Evolutionary conservation across 2,797 vertebrate genomes (phyloP).

Genomic region (Nyctalus aviator): DNA sequence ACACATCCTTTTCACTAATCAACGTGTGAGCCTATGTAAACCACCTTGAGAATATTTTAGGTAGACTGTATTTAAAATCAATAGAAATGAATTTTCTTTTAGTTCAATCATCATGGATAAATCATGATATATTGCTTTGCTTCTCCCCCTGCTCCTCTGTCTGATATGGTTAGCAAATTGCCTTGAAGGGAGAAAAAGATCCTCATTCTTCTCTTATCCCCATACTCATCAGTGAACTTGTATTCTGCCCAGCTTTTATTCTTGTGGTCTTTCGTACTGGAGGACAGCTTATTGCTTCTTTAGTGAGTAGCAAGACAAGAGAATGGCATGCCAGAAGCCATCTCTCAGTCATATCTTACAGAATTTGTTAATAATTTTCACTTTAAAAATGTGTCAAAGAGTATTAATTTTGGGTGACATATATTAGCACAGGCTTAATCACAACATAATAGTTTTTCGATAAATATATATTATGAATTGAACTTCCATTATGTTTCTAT

Average conservation of each 20-base stretch:
- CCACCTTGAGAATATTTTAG: constrained; percentile 1
- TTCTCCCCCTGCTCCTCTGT: not conserved
- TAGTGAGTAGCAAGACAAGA: not conserved
- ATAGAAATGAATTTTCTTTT: constrained; percentile 45
- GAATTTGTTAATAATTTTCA: not conserved
- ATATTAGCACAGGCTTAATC: not conserved
- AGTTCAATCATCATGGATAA: not conserved
- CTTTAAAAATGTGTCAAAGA: not conserved
- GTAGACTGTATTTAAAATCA: constrained; percentile 1
- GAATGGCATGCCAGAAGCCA: not conserved
- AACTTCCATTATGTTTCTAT: constrained; percentile 11
- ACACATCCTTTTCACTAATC: not conserved
- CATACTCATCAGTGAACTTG: constrained; percentile 44
- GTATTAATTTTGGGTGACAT: constrained; percentile 40
- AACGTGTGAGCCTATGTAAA: not conserved
- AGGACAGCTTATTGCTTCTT: constrained; percentile 8
- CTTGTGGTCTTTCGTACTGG: not conserved
- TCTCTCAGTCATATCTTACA: not conserved
- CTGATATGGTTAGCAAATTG: constrained; percentile 39
- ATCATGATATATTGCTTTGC: not conserved
- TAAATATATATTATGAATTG: not conserved
- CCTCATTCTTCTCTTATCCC: constrained; percentile 21
- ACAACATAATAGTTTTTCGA: not conserved
- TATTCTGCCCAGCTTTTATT: not conserved
- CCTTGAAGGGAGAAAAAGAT: constrained; percentile 32